A percentile compares a stretch with the other conserved stretches of the same genome.
These are phyloP conservation scores for Tryphoninae sp. DNA, from an alignment of 2,888 invertebrate species.

Conservation along the genomic window DNA sequence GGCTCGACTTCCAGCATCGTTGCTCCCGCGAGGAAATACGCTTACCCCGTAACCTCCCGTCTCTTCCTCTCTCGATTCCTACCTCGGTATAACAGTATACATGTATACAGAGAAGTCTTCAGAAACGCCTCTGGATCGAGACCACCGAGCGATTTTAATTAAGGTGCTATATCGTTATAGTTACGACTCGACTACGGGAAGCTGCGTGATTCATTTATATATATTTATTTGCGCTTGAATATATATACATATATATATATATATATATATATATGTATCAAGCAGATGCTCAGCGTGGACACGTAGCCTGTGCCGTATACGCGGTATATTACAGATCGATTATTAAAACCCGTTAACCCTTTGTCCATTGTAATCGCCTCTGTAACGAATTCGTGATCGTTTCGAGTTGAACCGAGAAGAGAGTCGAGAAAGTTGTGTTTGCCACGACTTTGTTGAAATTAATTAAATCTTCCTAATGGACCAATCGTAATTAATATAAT, in stretches of 20 bases:
- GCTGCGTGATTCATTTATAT: constrained; percentile 1
- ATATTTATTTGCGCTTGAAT: too few species aligned
- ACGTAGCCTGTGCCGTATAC: neutral
- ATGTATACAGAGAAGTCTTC: neutral
- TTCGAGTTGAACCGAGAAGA: neutral
- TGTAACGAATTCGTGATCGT: constrained; percentile 18
- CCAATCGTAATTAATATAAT: too few species aligned
- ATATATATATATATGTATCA: neutral
- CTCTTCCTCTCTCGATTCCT: constrained; percentile 6
- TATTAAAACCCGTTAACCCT: constrained; percentile 51
- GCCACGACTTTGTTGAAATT: too few species aligned
- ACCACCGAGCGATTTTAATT: constrained; percentile 57
- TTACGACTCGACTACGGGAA: constrained; percentile 20
- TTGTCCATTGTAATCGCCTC: constrained; percentile 21
- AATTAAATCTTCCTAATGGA: too few species aligned
- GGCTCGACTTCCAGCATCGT: constrained; percentile 56
- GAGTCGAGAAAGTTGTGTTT: too few species aligned
- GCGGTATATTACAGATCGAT: constrained; percentile 24
- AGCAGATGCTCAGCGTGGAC: neutral
- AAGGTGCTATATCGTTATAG: constrained; percentile 40
- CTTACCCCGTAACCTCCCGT: neutral
- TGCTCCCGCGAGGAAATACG: constrained; percentile 46
- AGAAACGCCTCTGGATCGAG: constrained; percentile 36
- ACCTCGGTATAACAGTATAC: constrained; percentile 12
- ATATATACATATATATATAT: neutral